A percentile compares a stretch with the other conserved stretches of the same genome.
Evolutionary conservation across 2,888 invertebrate species (phyloP).

Genomic region (Epirrhoe tristata): DNA sequence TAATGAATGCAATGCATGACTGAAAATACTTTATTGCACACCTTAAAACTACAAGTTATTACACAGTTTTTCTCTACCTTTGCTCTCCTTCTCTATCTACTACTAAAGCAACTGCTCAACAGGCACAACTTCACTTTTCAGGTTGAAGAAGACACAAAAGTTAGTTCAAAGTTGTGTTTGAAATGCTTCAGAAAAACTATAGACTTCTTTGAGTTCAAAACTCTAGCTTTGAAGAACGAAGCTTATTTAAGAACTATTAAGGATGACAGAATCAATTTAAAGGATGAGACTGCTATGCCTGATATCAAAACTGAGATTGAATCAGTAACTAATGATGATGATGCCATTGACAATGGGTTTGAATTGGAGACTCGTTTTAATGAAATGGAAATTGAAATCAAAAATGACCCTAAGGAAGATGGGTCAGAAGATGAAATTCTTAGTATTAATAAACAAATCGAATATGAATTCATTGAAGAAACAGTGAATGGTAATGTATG

Average conservation of each 20-base stretch:
- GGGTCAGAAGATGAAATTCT: constrained; percentile 65
- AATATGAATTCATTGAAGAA: constrained; percentile 58
- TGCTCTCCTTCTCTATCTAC: not conserved
- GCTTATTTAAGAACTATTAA: constrained; percentile 51
- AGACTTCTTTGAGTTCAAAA: constrained; percentile 68
- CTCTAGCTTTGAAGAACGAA: constrained; percentile 64
- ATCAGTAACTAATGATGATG: constrained; percentile 1
- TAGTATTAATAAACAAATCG: constrained; percentile 61
- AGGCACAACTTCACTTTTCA: constrained; percentile 42
- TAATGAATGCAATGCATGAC: too few species aligned
- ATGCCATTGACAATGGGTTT: constrained; percentile 26
- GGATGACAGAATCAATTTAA: not conserved
- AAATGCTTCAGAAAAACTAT: constrained; percentile 67
- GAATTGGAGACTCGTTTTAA: constrained; percentile 15
- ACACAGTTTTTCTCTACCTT: too few species aligned
- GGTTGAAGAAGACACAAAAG: constrained; percentile 56
- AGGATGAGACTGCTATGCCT: constrained; percentile 1
- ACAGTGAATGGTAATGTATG: constrained; percentile 36
- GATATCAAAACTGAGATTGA: constrained; percentile 21
- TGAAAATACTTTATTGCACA: too few species aligned
- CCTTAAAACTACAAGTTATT: too few species aligned
- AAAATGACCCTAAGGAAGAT: constrained; percentile 33
- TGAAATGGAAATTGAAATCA: constrained; percentile 20
- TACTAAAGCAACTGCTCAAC: not conserved
- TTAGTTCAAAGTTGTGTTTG: constrained; percentile 64